phyloP scores from a whole-genome alignment of 1,140 invertebrate genomes.

The Apis dorsata region DNA sequence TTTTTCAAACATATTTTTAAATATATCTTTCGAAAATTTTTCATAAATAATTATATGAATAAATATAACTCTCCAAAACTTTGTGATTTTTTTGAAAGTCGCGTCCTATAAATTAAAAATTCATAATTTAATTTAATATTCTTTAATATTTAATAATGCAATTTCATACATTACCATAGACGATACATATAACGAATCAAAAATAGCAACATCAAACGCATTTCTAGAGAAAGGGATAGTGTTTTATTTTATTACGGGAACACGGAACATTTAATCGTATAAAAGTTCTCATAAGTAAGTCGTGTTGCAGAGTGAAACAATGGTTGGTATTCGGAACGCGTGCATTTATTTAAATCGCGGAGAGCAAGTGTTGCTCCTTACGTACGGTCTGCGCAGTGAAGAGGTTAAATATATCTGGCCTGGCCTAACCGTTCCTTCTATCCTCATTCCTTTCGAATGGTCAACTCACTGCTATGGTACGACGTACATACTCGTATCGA shows the following conservation, averaged over 20 bases:
- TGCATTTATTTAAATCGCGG: constrained; percentile 77
- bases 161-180: too few relatives aligned
- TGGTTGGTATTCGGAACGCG: constrained; percentile 71
- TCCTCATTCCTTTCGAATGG: constrained; percentile 64
- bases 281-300: constrained; percentile 37
- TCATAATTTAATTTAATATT: too few relatives aligned
- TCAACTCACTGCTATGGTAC: constrained; percentile 12
- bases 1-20: too few relatives aligned
- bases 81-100: too few relatives aligned
- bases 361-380: constrained; percentile 71
- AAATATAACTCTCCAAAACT: too few relatives aligned
- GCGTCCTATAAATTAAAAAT: too few relatives aligned
- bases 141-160: too few relatives aligned
- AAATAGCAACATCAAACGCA: constrained; percentile 12
- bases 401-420: constrained; percentile 75
- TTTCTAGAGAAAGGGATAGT: not conserved
- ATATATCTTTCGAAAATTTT: too few relatives aligned
- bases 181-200: not conserved
- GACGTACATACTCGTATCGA: too few relatives aligned
- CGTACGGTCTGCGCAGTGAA: constrained; percentile 63
- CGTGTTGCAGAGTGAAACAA: constrained; percentile 64
- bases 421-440: constrained; percentile 60
- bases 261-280: not conserved
- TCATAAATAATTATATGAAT: too few relatives aligned
- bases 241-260: not conserved